Evolutionary conservation across 2,888 invertebrate genomes (phyloP), one percentile per base, ranked within the genome.

Genomic region (Chironomus tentans): DNA sequence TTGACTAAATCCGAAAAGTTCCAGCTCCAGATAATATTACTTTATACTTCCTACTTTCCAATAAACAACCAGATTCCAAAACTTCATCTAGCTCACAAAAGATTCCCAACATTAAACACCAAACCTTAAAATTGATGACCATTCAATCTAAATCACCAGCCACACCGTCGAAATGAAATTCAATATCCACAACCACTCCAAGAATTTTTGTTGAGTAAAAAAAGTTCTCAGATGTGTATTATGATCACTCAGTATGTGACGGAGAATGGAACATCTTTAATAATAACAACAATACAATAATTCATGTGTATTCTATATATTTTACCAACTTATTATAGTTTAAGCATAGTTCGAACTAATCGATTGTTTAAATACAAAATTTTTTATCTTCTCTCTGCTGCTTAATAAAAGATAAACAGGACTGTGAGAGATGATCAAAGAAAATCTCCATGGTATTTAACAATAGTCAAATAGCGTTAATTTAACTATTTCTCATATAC

Each of bases 281-380:
- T 73, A 73, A 73, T 73, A 28, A 48, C n/a, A 65, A 24, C 65
- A 13, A 65, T 56, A 15, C 56, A 15, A 56, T 56, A 56, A 15
- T 15, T 15, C 56, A 65, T 65, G 56, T 56, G 56, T 56, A 18
- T 56, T 38, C 38, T 38, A 38, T 38, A 38, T 71, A 71, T 71
- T 71, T 50, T 71, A 47, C 71, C 71, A 73, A 73, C 72, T 73
- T 74, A 74, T 74, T 74, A 74, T 74, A 68, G 74, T 65, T 74
- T 74, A 65, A 74, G 68, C 22, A 38, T 38, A 38, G 56, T 22
- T 76, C 61, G 15, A 76, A 68, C 76, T 76, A 76, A 76, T 76
- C 76, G 61, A 48, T 76, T 76, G 76, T 76, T 76, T 76, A 76
- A 76, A 76, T 69, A 76, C 24, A 56, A 5, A 15, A 28, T 69